These are phyloP conservation scores for Bos taurus DNA, from an alignment of 2,113 vertebrate species.

Conservation along the genomic window DNA sequence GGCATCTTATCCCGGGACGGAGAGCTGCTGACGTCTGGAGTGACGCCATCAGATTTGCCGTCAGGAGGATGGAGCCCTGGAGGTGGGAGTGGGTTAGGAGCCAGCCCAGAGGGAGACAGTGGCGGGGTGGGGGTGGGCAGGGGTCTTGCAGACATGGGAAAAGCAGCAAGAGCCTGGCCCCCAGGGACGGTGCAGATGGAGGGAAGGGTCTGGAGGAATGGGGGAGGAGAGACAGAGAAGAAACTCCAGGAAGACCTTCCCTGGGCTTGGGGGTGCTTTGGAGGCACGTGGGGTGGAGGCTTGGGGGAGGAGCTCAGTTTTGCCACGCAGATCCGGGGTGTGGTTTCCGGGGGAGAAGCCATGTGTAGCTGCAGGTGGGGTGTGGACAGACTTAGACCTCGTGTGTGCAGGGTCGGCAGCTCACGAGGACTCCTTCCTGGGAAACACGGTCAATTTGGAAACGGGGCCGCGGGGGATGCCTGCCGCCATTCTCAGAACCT, in stretches of 20 bases:
- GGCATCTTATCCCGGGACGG: neutral
- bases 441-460: fast-evolving
- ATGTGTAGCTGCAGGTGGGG: no score
- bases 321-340: neutral
- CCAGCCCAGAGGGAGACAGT: neutral
- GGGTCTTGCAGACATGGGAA: fast-evolving
- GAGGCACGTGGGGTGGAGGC: neutral
- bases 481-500: neutral
- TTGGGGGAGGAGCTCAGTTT: no score
- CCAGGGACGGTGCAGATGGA: fast-evolving
- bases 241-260: neutral
- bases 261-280: neutral
- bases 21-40: neutral
- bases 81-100: fast-evolving
- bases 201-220: neutral
- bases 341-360: neutral
- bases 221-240: neutral
- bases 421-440: neutral
- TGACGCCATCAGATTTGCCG: fast-evolving
- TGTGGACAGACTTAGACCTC: neutral
- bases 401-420: neutral
- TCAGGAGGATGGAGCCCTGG: neutral
- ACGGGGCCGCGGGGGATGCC: fast-evolving
- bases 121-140: neutral
- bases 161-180: fast-evolving